phyloP scores from a whole-genome alignment of 2,888 invertebrate genomes.

The Blastobasis adustella region DNA sequence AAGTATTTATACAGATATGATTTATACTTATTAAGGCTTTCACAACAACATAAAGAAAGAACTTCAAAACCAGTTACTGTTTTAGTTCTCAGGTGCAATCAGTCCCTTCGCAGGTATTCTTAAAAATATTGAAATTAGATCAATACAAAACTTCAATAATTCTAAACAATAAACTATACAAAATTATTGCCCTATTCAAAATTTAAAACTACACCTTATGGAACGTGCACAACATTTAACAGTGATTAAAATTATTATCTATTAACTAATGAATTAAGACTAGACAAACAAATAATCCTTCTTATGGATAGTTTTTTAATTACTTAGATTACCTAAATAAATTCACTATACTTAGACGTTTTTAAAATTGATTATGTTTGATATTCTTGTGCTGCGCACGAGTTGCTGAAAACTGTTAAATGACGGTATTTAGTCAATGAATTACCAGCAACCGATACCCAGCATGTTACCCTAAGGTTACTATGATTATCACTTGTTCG shows the following conservation, averaged over 20 bases:
- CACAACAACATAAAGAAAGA: too few relatives aligned
- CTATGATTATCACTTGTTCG: background rate
- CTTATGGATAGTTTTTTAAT: constrained; percentile 33
- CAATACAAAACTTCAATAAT: background rate
- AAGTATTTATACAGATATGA: too few relatives aligned
- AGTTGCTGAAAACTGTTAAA: constrained; percentile 30
- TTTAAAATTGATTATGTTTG: constrained; percentile 56
- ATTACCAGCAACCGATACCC: background rate
- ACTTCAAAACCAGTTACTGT: too few relatives aligned
- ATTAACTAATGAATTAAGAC: constrained; percentile 47
- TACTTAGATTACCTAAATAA: constrained; percentile 33
- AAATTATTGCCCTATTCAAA: constrained; percentile 66
- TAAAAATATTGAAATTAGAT: background rate
- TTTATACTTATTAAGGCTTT: too few relatives aligned
- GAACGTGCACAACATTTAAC: constrained; percentile 74
- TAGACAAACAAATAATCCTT: constrained; percentile 51
- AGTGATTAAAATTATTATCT: constrained; percentile 70
- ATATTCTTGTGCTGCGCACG: constrained; percentile 55
- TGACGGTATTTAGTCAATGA: background rate
- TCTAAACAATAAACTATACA: constrained; percentile 24
- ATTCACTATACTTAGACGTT: constrained; percentile 23
- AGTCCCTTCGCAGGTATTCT: too few relatives aligned
- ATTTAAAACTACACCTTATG: constrained; percentile 50
- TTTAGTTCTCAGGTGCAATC: too few relatives aligned
- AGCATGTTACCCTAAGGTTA: constrained; percentile 14